Evolutionary conservation across 2,888 invertebrate species (phyloP).

Genomic region (Branchipolynoe longqiensis): DNA sequence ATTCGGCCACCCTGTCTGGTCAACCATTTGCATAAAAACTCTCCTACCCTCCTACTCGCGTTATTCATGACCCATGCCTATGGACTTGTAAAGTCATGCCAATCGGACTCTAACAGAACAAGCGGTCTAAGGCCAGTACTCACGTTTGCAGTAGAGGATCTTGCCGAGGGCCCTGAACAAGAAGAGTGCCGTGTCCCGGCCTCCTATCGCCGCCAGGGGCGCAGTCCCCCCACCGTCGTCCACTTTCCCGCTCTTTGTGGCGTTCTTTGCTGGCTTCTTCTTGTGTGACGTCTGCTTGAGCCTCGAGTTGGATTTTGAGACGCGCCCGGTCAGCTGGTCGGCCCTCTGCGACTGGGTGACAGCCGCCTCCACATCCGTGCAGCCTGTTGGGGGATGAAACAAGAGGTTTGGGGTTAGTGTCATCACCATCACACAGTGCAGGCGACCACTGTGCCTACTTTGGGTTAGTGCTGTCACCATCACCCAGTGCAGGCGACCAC

Average conservation of each 20-base stretch:
- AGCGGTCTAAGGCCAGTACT: no score
- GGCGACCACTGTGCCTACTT: no score
- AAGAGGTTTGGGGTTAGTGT: no score
- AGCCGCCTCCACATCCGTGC: background rate
- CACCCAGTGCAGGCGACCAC: no score
- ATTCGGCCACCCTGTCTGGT: no score
- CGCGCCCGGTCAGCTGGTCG: background rate
- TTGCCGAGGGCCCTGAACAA: conserved; percentile 83
- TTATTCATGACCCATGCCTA: no score
- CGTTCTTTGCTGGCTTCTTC: background rate
- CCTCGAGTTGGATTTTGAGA: background rate
- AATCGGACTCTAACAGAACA: no score
- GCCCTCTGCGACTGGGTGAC: conserved; percentile 34
- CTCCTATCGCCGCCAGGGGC: conserved; percentile 62
- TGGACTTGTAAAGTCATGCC: no score
- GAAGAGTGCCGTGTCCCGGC: conserved; percentile 81
- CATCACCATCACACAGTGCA: no score
- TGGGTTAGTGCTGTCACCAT: no score
- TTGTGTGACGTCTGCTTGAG: background rate
- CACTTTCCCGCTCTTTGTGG: conserved; percentile 23
- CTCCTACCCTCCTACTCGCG: no score
- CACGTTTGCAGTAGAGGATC: conserved; percentile 83
- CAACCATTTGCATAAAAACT: no score
- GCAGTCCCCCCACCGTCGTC: conserved; percentile 1
- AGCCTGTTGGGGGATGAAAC: background rate